phyloP scores from a whole-genome alignment of 2,113 vertebrate genomes.

The Percopsis transmontana region DNA sequence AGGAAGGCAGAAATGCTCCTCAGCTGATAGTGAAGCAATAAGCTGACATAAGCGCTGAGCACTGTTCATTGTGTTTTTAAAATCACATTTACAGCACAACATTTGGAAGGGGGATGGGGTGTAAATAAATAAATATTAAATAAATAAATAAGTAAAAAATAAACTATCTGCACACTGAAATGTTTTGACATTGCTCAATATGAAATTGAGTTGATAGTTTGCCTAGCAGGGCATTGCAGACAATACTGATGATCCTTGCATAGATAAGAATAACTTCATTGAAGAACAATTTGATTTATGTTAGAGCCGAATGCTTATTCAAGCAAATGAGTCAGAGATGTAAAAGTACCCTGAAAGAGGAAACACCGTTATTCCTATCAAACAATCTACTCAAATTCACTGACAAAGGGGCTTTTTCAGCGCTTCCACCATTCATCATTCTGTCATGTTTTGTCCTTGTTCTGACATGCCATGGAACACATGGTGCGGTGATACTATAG shows the following conservation, averaged over 20 bases:
- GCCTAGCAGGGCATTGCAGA: too few species aligned
- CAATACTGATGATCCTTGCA: background rate
- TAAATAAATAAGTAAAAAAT: too few species aligned
- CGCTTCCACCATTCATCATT: background rate
- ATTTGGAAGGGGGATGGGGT: too few species aligned
- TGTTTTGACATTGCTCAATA: too few species aligned
- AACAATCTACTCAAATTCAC: background rate
- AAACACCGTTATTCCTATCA: slow-evolving; percentile 13
- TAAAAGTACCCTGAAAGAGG: background rate
- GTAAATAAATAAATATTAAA: too few species aligned
- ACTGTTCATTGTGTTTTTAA: too few species aligned
- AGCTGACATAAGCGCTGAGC: too few species aligned
- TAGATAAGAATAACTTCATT: background rate
- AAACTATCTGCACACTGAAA: background rate
- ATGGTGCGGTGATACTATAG: background rate
- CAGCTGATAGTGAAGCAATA: slow-evolving; percentile 4
- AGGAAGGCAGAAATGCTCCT: background rate
- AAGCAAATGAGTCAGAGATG: background rate
- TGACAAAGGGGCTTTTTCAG: background rate
- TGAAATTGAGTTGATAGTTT: background rate
- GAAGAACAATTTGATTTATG: slow-evolving; percentile 1
- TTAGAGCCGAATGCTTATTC: background rate
- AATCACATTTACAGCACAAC: too few species aligned
- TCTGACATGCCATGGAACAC: background rate
- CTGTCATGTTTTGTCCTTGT: background rate